These are phyloP conservation scores for Cheilosia grossa DNA, from an alignment of 2,888 invertebrate species.

Conservation along the genomic window DNA sequence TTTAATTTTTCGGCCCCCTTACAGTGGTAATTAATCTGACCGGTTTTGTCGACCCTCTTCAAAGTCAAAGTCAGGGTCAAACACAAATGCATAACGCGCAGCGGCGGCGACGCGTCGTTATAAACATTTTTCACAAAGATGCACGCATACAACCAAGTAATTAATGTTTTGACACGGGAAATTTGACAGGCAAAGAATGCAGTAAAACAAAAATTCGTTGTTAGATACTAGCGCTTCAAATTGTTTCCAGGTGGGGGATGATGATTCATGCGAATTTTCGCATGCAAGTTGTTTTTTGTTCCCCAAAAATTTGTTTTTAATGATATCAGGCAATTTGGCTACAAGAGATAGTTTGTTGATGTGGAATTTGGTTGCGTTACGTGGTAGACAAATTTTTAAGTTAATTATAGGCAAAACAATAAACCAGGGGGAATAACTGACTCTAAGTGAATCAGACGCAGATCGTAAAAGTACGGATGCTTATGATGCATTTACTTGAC, in stretches of 20 bases:
- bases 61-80: constrained; percentile 74
- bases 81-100: constrained; percentile 59
- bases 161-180: constrained; percentile 61
- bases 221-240: background rate
- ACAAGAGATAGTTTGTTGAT: too few species aligned
- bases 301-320: too few species aligned
- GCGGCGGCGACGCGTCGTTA: constrained; percentile 12
- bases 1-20: constrained; percentile 30
- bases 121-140: constrained; percentile 26
- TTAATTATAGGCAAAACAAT: too few species aligned
- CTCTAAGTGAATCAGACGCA: too few species aligned
- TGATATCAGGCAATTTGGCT: background rate
- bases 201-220: constrained; percentile 2
- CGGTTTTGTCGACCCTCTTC: constrained; percentile 73
- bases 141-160: constrained; percentile 32
- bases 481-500: too few species aligned
- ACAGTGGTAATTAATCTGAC: constrained; percentile 67
- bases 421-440: too few species aligned
- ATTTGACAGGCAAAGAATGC: constrained; percentile 49
- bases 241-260: constrained; percentile 5
- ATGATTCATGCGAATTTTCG: constrained; percentile 22
- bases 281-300: background rate
- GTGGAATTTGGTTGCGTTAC: too few species aligned
- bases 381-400: too few species aligned
- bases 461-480: too few species aligned